Percentiles rank a stretch among this genome's conserved stretches.
These are phyloP conservation scores for Eira barbara DNA, from an alignment of 2,113 vertebrate species.

Conservation along the genomic window DNA sequence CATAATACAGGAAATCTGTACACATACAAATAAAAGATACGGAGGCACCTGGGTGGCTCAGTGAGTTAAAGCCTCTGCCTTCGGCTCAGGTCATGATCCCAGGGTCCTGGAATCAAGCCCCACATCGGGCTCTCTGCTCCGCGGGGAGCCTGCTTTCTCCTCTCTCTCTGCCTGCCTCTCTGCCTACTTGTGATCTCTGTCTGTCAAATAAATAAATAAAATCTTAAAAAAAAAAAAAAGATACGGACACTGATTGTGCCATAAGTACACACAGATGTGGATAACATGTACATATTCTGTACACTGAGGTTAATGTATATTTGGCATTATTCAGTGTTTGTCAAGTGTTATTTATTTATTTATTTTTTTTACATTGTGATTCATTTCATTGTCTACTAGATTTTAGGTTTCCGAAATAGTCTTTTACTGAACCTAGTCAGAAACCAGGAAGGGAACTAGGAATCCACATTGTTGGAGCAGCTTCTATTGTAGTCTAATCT, in stretches of 20 bases:
- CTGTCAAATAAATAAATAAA: too few relatives aligned
- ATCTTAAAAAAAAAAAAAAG: not conserved
- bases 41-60: too few relatives aligned
- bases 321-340: slow-evolving; percentile 80
- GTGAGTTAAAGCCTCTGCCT: too few relatives aligned
- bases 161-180: too few relatives aligned
- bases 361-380: slow-evolving; percentile 80
- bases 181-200: too few relatives aligned
- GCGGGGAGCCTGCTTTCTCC: too few relatives aligned
- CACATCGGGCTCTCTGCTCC: too few relatives aligned
- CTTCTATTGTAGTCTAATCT: slow-evolving; percentile 68
- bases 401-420: slow-evolving; percentile 81
- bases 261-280: not conserved
- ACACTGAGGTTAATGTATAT: slow-evolving; percentile 74
- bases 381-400: slow-evolving; percentile 82
- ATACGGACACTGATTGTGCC: not conserved
- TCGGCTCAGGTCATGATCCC: too few relatives aligned
- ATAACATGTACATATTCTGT: slow-evolving; percentile 74
- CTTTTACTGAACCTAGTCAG: slow-evolving; percentile 75
- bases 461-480: not conserved
- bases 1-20: slow-evolving; percentile 38
- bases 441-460: slow-evolving; percentile 68
- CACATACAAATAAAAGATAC: not conserved
- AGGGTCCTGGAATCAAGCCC: too few relatives aligned
- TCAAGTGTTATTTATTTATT: slow-evolving; percentile 73